Base-by-base conservation (phyloP, 2,113 vertebrate genomes). In the Brachyistius frenatus region DNA sequence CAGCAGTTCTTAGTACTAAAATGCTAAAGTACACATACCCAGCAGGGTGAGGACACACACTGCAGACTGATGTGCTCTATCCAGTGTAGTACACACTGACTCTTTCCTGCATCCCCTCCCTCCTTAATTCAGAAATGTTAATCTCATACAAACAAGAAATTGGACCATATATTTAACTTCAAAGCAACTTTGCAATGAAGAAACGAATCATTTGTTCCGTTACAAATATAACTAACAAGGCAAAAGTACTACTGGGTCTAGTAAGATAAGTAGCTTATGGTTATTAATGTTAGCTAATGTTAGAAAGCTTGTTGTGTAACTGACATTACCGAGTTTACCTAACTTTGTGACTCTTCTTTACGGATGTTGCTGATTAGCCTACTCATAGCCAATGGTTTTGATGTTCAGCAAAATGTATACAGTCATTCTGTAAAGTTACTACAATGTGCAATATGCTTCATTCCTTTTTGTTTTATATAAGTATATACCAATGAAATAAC, bases 1-100 rank as follows among this genome's bases (percentile, higher is more conserved):
- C 37, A 77, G 23, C 7, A 41, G 58, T 32, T 61, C 33, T 70
- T 10, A 8, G 41, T 53, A 4, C 44, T 78, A 16, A 33, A 64
- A 75, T 50, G n/a, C 33, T 66, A 9, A 61, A 49, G 31, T 49
- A 66, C 66, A 60, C 62, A 39, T 11, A 63, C 41, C 3, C 16
- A 44, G 15, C 31, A 64, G 61, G 31, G 30, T 10, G 33, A 39
- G 70, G n/a, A 5, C 9, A n/a, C 71, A 39, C 46, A 47, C 5
- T 56, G 44, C 7, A 35, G 16, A 37, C 35, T 44, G 16, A 9
- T 58, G 3, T 23, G 37, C 41, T 58, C 37, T n/a, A 44, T 56
- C 14, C 44, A 23, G 50, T 53, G 15, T n/a, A 10, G 11, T 23
- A 50, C n/a, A 57, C 14, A 36, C 15, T 23, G 60, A 23, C 37